Conservation (phyloP, 2,888 invertebrate species). For the Globia sparganii region DNA sequence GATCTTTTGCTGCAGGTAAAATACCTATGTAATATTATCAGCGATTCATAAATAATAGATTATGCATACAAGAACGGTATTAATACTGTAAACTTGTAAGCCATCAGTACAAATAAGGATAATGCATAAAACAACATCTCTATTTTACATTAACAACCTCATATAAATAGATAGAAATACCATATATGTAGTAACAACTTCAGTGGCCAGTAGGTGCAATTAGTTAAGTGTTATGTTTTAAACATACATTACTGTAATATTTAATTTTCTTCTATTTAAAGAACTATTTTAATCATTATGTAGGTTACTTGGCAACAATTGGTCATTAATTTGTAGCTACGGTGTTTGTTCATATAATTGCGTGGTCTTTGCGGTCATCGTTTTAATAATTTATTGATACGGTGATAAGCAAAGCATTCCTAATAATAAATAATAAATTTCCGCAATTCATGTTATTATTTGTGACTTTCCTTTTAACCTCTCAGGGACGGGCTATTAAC, state of each 20-base stretch:
- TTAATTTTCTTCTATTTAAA: conserved; percentile 7
- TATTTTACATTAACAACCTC: conserved; percentile 4
- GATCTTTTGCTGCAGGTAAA: background rate
- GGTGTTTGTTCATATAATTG: conserved; percentile 4
- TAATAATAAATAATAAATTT: background rate
- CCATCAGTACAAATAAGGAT: background rate
- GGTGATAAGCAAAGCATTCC: background rate
- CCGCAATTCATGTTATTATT: background rate
- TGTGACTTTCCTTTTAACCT: background rate
- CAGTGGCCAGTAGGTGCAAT: conserved; percentile 9
- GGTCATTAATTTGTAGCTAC: conserved; percentile 14
- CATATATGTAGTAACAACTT: background rate
- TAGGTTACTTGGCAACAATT: conserved; percentile 15
- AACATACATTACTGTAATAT: conserved; percentile 10
- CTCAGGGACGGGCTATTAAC: background rate
- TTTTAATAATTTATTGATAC: conserved; percentile 1
- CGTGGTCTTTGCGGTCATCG: background rate
- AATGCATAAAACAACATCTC: background rate
- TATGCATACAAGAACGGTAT: background rate
- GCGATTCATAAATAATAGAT: background rate
- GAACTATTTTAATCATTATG: conserved; percentile 47
- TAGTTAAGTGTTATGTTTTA: conserved; percentile 5
- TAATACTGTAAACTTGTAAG: conserved; percentile 4
- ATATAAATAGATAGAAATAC: background rate
- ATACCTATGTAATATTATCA: background rate